Percentiles rank a stretch among this genome's conserved stretches.
These are phyloP conservation scores for Dufourea novaeangliae DNA, from an alignment of 1,140 invertebrate species.

Conservation along the genomic window DNA sequence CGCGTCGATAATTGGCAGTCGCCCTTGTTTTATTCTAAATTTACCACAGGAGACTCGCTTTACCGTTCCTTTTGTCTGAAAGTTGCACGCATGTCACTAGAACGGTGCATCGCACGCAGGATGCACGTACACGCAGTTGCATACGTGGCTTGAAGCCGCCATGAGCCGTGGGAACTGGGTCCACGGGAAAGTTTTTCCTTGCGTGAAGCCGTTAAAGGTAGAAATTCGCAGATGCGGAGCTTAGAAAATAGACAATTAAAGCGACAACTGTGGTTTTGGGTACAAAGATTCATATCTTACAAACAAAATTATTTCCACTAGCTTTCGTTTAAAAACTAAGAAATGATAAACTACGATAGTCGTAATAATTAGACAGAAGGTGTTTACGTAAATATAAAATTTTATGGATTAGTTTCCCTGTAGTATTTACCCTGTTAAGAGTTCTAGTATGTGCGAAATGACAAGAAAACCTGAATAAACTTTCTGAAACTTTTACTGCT, in stretches of 20 bases:
- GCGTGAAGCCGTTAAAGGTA: slow-evolving; percentile 3
- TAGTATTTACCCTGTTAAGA: too few species aligned
- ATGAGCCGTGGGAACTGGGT: slow-evolving; percentile 67
- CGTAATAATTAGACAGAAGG: too few species aligned
- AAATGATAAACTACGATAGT: too few species aligned
- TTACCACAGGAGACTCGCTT: slow-evolving; percentile 2
- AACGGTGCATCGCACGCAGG: slow-evolving; percentile 47
- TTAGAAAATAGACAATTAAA: neutral
- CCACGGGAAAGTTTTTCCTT: slow-evolving; percentile 62
- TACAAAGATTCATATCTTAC: neutral
- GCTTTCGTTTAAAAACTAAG: too few species aligned
- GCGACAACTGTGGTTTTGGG: neutral
- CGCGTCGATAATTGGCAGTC: neutral
- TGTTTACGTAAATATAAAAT: too few species aligned
- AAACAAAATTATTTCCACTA: neutral
- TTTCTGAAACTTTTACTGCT: too few species aligned
- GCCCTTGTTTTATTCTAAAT: neutral
- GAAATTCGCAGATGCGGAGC: slow-evolving; percentile 7
- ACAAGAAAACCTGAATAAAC: too few species aligned
- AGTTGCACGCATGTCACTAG: slow-evolving; percentile 24
- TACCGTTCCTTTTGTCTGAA: slow-evolving; percentile 7
- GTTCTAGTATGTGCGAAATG: too few species aligned
- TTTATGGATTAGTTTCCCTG: too few species aligned
- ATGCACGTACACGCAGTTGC: slow-evolving; percentile 45
- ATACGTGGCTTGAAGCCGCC: slow-evolving; percentile 30